Conservation (phyloP, 2,113 vertebrate genomes). For the Pygoscelis antarcticus region DNA sequence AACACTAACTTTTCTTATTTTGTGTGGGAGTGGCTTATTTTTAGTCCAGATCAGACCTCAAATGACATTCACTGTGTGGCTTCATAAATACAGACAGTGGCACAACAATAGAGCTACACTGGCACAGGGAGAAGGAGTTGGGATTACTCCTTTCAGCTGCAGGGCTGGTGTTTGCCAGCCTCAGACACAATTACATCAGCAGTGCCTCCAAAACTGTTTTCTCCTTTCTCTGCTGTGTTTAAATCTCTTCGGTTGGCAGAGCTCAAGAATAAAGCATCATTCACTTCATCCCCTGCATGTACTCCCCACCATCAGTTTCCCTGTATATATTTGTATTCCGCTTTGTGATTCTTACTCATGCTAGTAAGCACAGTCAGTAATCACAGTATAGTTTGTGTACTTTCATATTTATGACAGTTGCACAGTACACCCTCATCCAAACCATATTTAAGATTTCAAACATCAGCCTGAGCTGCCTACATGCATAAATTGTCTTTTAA, state of each 20-base stretch:
- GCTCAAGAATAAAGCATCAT: background rate
- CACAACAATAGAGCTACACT: background rate
- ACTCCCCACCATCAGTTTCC: background rate
- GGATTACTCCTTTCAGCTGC: background rate
- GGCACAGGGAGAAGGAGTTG: background rate
- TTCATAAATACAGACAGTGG: background rate
- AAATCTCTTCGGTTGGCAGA: background rate
- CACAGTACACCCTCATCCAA: background rate
- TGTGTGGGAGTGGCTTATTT: background rate
- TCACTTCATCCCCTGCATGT: background rate
- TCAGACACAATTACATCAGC: background rate
- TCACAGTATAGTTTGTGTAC: background rate
- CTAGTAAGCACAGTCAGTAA: background rate
- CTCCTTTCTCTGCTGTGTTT: background rate
- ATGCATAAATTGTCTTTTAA: background rate
- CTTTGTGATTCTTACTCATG: background rate
- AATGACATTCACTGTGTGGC: too few species aligned
- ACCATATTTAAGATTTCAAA: background rate
- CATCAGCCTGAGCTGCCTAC: background rate
- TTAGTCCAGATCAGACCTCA: background rate
- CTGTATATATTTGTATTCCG: background rate
- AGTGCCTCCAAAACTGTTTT: background rate
- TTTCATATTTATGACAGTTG: background rate
- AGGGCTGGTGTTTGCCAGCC: background rate
- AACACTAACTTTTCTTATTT: background rate